Percentiles rank a stretch among this genome's conserved stretches.
phyloP scores from a whole-genome alignment of 92 coral and sea anemone genomes.

The Ricordea florida region DNA sequence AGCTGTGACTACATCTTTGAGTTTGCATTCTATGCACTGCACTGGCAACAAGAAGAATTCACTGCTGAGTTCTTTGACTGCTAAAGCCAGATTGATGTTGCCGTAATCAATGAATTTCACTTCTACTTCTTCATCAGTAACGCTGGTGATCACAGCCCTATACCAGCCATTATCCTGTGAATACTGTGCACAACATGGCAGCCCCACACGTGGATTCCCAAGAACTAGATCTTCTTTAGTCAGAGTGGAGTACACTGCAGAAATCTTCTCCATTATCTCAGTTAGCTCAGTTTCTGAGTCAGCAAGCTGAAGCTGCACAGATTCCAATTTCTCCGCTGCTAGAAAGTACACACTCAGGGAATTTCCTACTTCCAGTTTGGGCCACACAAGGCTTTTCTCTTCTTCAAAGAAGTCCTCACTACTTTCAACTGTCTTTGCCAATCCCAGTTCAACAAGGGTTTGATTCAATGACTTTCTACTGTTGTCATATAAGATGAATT shows the following conservation, averaged over 20 bases:
- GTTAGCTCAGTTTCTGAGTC: slow-evolving; percentile 6
- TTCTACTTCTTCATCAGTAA: slow-evolving; percentile 31
- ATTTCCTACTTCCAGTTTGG: slow-evolving; percentile 1
- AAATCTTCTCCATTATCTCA: slow-evolving; percentile 16
- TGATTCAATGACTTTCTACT: slow-evolving; percentile 37
- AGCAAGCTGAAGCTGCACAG: slow-evolving; percentile 28
- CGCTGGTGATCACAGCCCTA: slow-evolving; percentile 60
- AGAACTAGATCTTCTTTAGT: slow-evolving; percentile 12
- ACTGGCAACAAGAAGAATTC: slow-evolving; percentile 69
- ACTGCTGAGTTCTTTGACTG: slow-evolving; percentile 45
- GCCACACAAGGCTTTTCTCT: background rate
- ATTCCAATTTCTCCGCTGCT: background rate
- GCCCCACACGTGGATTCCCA: slow-evolving; percentile 49
- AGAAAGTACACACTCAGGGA: background rate
- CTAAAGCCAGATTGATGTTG: slow-evolving; percentile 55
- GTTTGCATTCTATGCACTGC: slow-evolving; percentile 66
- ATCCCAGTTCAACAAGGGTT: slow-evolving; percentile 29
- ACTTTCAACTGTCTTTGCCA: slow-evolving; percentile 5
- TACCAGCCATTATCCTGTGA: slow-evolving; percentile 80
- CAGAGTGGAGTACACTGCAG: background rate
- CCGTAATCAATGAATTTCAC: slow-evolving; percentile 87
- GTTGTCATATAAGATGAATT: slow-evolving; percentile 27
- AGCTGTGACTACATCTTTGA: slow-evolving; percentile 43
- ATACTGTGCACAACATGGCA: slow-evolving; percentile 77
- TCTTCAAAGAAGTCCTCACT: slow-evolving; percentile 20